Base-by-base conservation (phyloP, 1,140 invertebrate species). In the Hesperophylax magnus region DNA sequence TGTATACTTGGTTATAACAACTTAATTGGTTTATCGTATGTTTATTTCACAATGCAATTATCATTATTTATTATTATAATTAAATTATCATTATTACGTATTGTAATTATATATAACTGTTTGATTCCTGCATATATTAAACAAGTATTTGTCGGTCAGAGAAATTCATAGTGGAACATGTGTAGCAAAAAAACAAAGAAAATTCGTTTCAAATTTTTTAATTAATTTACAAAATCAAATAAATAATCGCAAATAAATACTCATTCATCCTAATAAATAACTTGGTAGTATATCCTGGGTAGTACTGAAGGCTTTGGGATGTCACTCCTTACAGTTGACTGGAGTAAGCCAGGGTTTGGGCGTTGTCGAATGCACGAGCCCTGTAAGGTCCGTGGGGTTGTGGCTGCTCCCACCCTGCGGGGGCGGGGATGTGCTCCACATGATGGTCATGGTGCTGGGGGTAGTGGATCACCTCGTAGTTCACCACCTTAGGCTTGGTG, bases 401-500 rank as follows among this genome's bases (percentile, higher is more conserved):
- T 84, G 89, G 88, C 3, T 54, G 27, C 82, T 94, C 93, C 91
- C 93, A 93, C 77, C 61, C 92, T 72, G 86, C 92, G 76, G 86
- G 90, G 71, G 88, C 90, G 83, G 91, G 90, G 71, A 91, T 92
- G 86, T 89, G 90, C 78, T 88, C 91, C 53, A 89, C 89, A 80
- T 94, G 93, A 74, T 94, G 93, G 2, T 94, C 91, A 58, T 94
- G 94, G 81, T 94, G 93, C 80, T 95, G 94, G n/a, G 95, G 95
- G 85, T 95, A 95, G 86, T 96, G 95, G 39, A 96, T 93, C 18
- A 96, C 94, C 89, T 97, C 95, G 86, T 96, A 96, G 87, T 94
- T 94, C 74, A 94, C 93, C 83, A 95, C 93, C 86, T 96, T 96
- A 78, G 95, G 95, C 85, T 96, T 96, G 78, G 95, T 94, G 85